Conservation (phyloP, 2,113 vertebrate species). For the Hippolais icterina region DNA sequence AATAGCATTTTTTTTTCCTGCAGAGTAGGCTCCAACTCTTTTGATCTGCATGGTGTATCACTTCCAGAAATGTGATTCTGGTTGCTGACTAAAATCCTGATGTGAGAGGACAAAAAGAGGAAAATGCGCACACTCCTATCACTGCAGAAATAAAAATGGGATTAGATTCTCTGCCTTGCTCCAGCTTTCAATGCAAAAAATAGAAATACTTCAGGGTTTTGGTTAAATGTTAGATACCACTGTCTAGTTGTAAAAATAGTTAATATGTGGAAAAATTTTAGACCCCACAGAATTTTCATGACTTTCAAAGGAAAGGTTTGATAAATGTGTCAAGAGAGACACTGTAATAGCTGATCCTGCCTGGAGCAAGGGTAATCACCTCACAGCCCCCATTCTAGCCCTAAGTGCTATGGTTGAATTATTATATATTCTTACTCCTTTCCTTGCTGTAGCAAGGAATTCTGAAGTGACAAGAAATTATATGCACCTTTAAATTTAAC, state of each 20-base stretch:
- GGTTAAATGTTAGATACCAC: not conserved
- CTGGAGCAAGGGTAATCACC: not conserved
- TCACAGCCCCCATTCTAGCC: not conserved
- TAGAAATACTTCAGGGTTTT: not conserved
- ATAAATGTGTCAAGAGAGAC: not conserved
- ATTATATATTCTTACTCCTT: not conserved
- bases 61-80: not conserved
- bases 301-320: not conserved
- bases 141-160: not conserved
- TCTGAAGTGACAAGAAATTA: not conserved
- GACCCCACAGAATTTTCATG: not conserved
- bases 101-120: not conserved
- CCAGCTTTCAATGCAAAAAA: not conserved
- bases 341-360: not conserved
- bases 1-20: not conserved
- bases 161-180: not conserved
- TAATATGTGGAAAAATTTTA: not conserved
- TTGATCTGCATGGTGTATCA: not conserved
- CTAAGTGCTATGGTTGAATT: not conserved
- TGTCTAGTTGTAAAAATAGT: not conserved
- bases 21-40: not conserved
- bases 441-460: not conserved
- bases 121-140: rapidly evolving
- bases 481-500: not conserved
- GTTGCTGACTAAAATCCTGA: not conserved